Evolutionary conservation across 2,797 vertebrate species (phyloP).

Genomic region (Melanotaenia boesemani): DNA sequence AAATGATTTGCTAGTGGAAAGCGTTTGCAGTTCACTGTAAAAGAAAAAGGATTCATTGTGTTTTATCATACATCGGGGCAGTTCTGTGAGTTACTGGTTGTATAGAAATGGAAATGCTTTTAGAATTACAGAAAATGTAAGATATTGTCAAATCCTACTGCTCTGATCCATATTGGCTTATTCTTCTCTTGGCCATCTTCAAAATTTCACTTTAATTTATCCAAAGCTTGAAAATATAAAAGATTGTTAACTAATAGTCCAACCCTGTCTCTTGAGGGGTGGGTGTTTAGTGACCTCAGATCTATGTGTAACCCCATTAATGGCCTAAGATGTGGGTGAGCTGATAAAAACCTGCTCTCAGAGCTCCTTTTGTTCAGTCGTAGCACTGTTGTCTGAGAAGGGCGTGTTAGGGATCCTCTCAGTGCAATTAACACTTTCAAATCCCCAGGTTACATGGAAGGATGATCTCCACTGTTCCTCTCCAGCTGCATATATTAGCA

Average conservation of each 20-base stretch:
- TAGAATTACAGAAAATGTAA: neutral
- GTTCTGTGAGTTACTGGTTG: slow-evolving; percentile 10
- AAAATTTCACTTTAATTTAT: slow-evolving; percentile 20
- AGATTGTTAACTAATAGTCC: slow-evolving; percentile 10
- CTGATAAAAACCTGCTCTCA: slow-evolving; percentile 38
- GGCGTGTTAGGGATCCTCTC: slow-evolving; percentile 49
- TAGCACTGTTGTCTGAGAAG: slow-evolving; percentile 25
- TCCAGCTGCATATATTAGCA: slow-evolving; percentile 62
- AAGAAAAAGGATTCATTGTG: slow-evolving; percentile 15
- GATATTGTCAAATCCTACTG: too few species aligned
- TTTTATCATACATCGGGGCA: slow-evolving; percentile 1
- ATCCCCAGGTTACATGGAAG: slow-evolving; percentile 32
- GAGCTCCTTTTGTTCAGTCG: slow-evolving; percentile 43
- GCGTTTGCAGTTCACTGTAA: slow-evolving; percentile 40
- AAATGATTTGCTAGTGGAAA: slow-evolving; percentile 30
- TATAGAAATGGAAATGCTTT: neutral
- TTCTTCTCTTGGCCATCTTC: slow-evolving; percentile 1
- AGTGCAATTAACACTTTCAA: slow-evolving; percentile 56
- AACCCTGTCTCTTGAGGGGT: neutral
- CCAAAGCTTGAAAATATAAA: slow-evolving; percentile 6
- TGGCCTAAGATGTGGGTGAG: slow-evolving; percentile 39
- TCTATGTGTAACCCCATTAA: slow-evolving; percentile 32
- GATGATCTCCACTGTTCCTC: slow-evolving; percentile 31
- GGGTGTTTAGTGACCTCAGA: slow-evolving; percentile 47
- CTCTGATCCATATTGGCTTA: slow-evolving; percentile 1